Conservation (phyloP, 2,888 invertebrate genomes). For the Mycalesis mineus region DNA sequence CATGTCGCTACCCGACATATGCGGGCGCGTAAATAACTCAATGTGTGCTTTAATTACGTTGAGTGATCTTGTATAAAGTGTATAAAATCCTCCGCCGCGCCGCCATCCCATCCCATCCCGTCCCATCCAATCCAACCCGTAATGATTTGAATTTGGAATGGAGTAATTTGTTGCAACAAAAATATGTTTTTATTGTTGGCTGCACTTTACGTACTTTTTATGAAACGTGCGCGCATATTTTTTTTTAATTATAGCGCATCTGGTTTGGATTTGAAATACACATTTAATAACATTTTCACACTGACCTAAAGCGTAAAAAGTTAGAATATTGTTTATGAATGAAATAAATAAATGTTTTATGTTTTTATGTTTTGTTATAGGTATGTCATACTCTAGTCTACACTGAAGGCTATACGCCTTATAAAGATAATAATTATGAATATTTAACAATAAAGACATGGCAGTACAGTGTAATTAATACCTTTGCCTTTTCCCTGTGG, state of each 20-base stretch:
- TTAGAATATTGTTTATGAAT: too few species aligned
- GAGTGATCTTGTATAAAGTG: slow-evolving; percentile 57
- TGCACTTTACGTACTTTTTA: background rate
- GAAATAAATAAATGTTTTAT: too few species aligned
- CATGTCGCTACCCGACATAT: slow-evolving; percentile 52
- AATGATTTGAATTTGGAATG: slow-evolving; percentile 48
- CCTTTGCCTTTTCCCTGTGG: too few species aligned
- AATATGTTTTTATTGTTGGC: background rate
- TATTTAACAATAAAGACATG: too few species aligned
- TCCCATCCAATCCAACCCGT: slow-evolving; percentile 1
- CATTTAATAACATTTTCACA: too few species aligned
- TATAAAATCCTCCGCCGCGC: slow-evolving; percentile 15
- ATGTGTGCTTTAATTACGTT: slow-evolving; percentile 67
- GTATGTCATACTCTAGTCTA: too few species aligned
- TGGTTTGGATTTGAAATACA: background rate
- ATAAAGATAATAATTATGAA: too few species aligned
- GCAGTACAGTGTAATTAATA: too few species aligned
- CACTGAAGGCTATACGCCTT: too few species aligned
- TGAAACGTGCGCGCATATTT: background rate
- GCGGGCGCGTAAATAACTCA: slow-evolving; percentile 74
- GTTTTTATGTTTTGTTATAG: too few species aligned
- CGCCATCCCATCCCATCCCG: background rate
- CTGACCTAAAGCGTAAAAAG: too few species aligned
- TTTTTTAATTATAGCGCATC: too few species aligned
- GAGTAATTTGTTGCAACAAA: slow-evolving; percentile 30